A percentile compares a stretch with the other conserved stretches of the same genome.
Conservation (phyloP, 2,797 vertebrate species). For the Etheostoma perlongum region DNA sequence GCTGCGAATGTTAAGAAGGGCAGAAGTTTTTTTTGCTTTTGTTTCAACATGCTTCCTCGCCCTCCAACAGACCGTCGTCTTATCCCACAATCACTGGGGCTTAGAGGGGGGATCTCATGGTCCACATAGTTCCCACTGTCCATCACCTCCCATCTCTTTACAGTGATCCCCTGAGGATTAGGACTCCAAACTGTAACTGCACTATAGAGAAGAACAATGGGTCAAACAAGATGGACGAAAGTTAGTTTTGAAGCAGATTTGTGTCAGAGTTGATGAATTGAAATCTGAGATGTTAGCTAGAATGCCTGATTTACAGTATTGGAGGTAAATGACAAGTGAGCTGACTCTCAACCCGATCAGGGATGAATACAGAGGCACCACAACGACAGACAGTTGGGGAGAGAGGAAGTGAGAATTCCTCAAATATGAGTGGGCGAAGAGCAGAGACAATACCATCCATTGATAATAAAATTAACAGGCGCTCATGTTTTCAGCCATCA, state of each 20-base stretch:
- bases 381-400: not conserved
- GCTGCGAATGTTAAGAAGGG: constrained; percentile 79
- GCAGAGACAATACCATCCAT: constrained; percentile 51
- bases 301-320: constrained; percentile 1
- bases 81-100: constrained; percentile 68
- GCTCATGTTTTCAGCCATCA: constrained; percentile 61
- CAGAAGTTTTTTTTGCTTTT: constrained; percentile 43
- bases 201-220: constrained; percentile 1
- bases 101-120: constrained; percentile 56
- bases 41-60: constrained; percentile 63
- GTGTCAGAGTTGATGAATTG: not conserved
- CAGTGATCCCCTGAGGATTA: constrained; percentile 51
- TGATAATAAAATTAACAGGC: constrained; percentile 71
- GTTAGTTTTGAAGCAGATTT: not conserved
- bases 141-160: constrained; percentile 50
- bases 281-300: not conserved
- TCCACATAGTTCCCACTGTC: constrained; percentile 57
- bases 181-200: constrained; percentile 21
- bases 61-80: constrained; percentile 52
- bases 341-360: too few relatives aligned
- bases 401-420: constrained; percentile 40
- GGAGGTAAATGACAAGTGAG: not conserved
- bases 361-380: constrained; percentile 15
- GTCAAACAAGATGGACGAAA: not conserved
- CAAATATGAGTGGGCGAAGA: constrained; percentile 33